Base-by-base conservation (phyloP, 2,797 vertebrate species). In the Anguilla megastoma region DNA sequence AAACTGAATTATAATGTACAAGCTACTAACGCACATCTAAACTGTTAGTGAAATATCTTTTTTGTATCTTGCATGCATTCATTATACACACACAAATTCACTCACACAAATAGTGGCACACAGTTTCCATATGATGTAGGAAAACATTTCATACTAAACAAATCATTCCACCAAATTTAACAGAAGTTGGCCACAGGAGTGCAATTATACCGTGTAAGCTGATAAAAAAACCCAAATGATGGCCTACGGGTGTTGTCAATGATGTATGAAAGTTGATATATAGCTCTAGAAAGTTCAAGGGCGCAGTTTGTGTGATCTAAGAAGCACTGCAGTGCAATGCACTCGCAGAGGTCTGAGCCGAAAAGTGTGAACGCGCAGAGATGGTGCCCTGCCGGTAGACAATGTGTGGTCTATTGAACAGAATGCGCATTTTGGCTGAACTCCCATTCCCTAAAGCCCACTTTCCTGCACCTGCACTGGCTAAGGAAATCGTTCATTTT, bases 361-460 rank as follows among this genome's bases (percentile, higher is more conserved):
- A n/a, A 58, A 83, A 95, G 94, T 95, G 93, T 95, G 95, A 94
- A 94, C 95, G 89, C 86, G 95, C 94, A 95, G 96, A 96, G 96
- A 94, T 95, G 97, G 96, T 96, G 97, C 96, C 97, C 96, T 96
- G 97, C 97, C 97, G 97, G 96, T 97, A 97, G 97, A 96, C 97
- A 98, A 97, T 98, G 97, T 98, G 98, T 98, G 97, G 97, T 98
- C 98, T 96, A 97, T 97, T 98, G 96, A 97, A 93, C 96, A 95
- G 96, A 95, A 95, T 94, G 94, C 93, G 96, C 95, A 96, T 97
- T 95, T 94, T 95, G 95, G 96, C 95, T 93, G 96, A 45, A 66
- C 63, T 80, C 48, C 87, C 86, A n/a, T 8, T 27, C 93, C 95
- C 94, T 93, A 93, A 93, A 94, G 93, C 93, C 94, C 95, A 96